A percentile compares a stretch with the other conserved stretches of the same genome.
phyloP scores from a whole-genome alignment of 2,888 invertebrate genomes.

The Hypomecis atomaria region DNA sequence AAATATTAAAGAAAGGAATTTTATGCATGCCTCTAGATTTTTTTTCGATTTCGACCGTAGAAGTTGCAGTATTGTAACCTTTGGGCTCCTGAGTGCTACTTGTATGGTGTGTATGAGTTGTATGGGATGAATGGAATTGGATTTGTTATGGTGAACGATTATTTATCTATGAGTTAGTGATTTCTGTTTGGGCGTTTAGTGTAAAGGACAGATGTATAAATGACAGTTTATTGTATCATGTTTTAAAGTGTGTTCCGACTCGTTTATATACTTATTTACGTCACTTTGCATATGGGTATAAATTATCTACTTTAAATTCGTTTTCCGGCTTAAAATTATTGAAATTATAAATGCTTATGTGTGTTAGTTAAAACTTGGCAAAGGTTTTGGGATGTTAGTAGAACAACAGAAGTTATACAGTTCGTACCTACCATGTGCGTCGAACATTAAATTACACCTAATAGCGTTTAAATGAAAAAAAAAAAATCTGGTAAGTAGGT shows the following conservation, averaged over 20 bases:
- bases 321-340: no score
- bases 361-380: no score
- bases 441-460: no score
- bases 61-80: slow-evolving; percentile 69
- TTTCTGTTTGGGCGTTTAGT: slow-evolving; percentile 48
- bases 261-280: no score
- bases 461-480: no score
- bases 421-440: no score
- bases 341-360: no score
- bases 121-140: slow-evolving; percentile 55
- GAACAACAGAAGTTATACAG: no score
- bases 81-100: slow-evolving; percentile 63
- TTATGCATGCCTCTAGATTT: slow-evolving; percentile 70
- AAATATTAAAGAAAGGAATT: slow-evolving; percentile 66
- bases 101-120: slow-evolving; percentile 44
- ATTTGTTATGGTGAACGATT: slow-evolving; percentile 75
- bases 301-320: background rate
- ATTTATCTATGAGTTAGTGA: slow-evolving; percentile 58
- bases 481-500: no score
- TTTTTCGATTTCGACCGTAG: slow-evolving; percentile 48
- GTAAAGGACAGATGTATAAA: slow-evolving; percentile 45
- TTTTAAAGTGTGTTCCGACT: background rate
- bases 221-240: slow-evolving; percentile 31
- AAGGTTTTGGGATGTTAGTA: no score
- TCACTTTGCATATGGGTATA: no score